phyloP scores from a whole-genome alignment of 2,888 invertebrate genomes.

The Amphimallon solstitiale region DNA sequence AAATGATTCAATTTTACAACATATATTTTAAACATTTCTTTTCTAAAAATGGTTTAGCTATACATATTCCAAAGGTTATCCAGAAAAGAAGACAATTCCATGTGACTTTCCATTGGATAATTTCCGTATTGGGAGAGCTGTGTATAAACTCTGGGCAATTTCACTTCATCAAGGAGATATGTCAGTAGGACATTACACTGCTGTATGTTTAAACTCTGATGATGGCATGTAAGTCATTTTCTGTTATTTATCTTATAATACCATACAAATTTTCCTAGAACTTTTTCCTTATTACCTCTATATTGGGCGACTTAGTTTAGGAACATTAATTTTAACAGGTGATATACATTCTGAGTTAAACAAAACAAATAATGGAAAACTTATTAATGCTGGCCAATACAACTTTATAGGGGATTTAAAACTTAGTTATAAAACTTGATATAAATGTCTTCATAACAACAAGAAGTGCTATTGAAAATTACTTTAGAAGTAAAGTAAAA shows the following conservation, averaged over 20 bases:
- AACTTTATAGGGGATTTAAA: too few species aligned
- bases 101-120: constrained; percentile 50
- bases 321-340: too few species aligned
- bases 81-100: constrained; percentile 40
- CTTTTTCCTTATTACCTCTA: too few species aligned
- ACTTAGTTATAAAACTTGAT: too few species aligned
- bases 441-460: too few species aligned
- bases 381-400: too few species aligned
- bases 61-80: constrained; percentile 12
- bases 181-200: constrained; percentile 93
- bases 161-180: constrained; percentile 93
- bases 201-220: constrained; percentile 71
- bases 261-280: too few species aligned
- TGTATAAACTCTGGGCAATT: constrained; percentile 84
- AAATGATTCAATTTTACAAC: not conserved
- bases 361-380: too few species aligned
- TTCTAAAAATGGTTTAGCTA: constrained; percentile 29
- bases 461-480: too few species aligned
- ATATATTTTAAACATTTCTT: not conserved
- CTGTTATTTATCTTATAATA: not conserved
- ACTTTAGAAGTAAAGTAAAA: too few species aligned
- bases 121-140: constrained; percentile 62
- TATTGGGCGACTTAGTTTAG: too few species aligned
- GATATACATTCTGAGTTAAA: too few species aligned
- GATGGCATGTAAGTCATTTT: constrained; percentile 60